phyloP scores from a whole-genome alignment of 2,888 invertebrate species.

The Halictus ligatus region DNA sequence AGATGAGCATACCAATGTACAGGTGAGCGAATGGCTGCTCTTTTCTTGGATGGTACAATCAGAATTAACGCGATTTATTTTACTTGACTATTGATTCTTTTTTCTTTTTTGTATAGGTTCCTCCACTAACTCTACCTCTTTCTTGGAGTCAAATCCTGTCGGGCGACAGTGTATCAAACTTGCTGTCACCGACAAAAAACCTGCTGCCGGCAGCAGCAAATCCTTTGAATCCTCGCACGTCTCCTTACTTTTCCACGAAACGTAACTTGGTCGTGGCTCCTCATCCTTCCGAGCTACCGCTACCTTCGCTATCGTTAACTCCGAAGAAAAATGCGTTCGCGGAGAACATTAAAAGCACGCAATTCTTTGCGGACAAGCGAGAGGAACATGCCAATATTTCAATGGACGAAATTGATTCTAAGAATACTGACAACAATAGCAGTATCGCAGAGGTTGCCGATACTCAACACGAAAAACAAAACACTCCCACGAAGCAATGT shows the following conservation, averaged over 20 bases:
- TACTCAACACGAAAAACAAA: constrained; percentile 68
- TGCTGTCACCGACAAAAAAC: constrained; percentile 81
- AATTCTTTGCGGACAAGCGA: constrained; percentile 35
- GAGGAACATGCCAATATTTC: constrained; percentile 61
- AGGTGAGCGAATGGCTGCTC: constrained; percentile 64
- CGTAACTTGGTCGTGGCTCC: constrained; percentile 79
- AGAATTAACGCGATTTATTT: constrained; percentile 15
- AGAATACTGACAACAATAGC: constrained; percentile 64
- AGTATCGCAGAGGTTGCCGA: constrained; percentile 67
- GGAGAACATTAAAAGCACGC: constrained; percentile 22
- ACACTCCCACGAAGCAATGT: constrained; percentile 79
- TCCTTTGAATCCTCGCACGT: constrained; percentile 79
- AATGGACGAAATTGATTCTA: constrained; percentile 50
- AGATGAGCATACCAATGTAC: constrained; percentile 76
- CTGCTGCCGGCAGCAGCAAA: constrained; percentile 80
- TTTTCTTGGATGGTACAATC: constrained; percentile 15
- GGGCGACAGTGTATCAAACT: constrained; percentile 70
- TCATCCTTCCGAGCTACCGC: constrained; percentile 82
- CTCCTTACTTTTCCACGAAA: constrained; percentile 78
- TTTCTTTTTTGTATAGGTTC: constrained; percentile 70
- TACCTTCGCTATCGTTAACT: constrained; percentile 80
- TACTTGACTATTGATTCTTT: constrained; percentile 19
- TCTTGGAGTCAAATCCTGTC: constrained; percentile 77
- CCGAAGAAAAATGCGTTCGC: constrained; percentile 72
- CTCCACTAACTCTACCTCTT: constrained; percentile 77